Evolutionary conservation across 2,113 vertebrate genomes (phyloP), one percentile per base, ranked within the genome.

Genomic region (Corynorhinus townsendii): DNA sequence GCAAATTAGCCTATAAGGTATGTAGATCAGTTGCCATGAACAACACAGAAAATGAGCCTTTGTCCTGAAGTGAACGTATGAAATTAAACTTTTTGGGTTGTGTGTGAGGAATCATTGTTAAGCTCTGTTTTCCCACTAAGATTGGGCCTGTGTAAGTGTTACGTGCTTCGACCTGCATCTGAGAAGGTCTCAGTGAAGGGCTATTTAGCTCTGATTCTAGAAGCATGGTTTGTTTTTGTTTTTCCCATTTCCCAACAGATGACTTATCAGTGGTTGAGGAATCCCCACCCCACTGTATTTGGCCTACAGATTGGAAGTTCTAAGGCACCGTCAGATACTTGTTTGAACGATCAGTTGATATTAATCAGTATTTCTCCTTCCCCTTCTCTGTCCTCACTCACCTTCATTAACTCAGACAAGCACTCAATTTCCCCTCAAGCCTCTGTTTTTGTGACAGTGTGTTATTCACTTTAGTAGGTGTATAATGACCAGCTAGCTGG

Each of bases 1-100:
- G 62, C 66, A 88, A 75, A 35, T 33, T 90, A 80, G 86, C 49
- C 81, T 75, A 88, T 85, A 54, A 83, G 77, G 62, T 84, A 84
- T 81, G 88, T 81, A 92, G 95, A 96, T 56, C 71, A 47, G 95
- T 96, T 84, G 33, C 89, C 88, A 71, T 20, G 71, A 95, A 38
- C 56, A 47, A 72, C 59, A 81, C 84, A 68, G 66, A 90, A 94
- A 91, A 81, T 14, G 20, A 93, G 68, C 91, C 83, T 38, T 35
- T 96, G 12, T 30, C 40, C 73, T 17, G 26, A 71, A 97, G 64
- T 38, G 69, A 95, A 91, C 62, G 47, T 89, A 79, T 91, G 80
- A 14, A 93, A 88, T 86, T 95, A 93, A 96, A 95, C 75, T 89
- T 93, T 38, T 64, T 83, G 33, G 72, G 33, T 54, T 80, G 30